Base-by-base conservation (phyloP, 2,888 invertebrate genomes). In the Scaptomyza flava region DNA sequence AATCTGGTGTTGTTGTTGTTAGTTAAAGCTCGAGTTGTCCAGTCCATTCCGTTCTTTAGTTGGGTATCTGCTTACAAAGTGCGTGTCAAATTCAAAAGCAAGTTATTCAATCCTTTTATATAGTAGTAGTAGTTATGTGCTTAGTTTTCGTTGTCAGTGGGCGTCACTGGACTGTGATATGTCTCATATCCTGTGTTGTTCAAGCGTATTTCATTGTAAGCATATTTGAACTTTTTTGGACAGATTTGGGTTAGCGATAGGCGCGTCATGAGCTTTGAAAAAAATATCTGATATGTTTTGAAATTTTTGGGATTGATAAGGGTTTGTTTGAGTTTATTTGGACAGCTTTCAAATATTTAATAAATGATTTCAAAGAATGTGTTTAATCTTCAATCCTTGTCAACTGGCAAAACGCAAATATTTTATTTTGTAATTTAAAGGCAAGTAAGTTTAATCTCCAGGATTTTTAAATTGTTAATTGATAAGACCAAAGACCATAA, bases 61-160 rank as follows among this genome's bases (percentile, higher is more conserved):
- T 56, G 51, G 66, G 34, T 67, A 67, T 67, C 68, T 59, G 56
- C 65, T 86, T 78, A 66, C 87, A 63, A 75, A 85, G 79, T 85
- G 87, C 87, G 82, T 84, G 87, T 84, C 87, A 77, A 85, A 84
- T 85, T 84, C 82, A 69, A 79, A 72, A 65, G 77, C 76, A 45
- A 87, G 87, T 77, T 84, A 79, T 82, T 82, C 77, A 83, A 83
- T 87, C 82, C 82, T 81, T 83, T 81, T 56, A 73, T 41, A 34
- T 9, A 23, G 41, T 41, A 14, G 45, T 64, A 14, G 38, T 38
- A 38, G 38, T 38, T 12, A 38, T 38, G 71, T 73, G 59, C 69
- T 68, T 84, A 78, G 76, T 83, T 83, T 72, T 63, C 7, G 48
- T 46, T 59, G 58, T 58, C 58, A 53, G 60, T 61, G 68, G 47